These are phyloP conservation scores for Periparus ater DNA, from an alignment of 2,797 vertebrate species.

Conservation along the genomic window DNA sequence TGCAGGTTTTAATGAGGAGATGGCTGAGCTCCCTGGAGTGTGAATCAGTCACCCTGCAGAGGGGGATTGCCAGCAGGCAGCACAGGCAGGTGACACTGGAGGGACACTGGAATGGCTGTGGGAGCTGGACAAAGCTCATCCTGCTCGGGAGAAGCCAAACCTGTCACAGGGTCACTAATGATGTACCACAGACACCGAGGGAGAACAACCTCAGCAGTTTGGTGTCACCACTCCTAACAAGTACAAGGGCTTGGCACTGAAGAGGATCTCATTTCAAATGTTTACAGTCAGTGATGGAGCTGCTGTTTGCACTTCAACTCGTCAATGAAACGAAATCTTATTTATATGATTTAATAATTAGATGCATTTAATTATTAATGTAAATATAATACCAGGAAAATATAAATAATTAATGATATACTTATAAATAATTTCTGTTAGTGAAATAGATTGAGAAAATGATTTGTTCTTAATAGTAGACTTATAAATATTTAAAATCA, in stretches of 20 bases:
- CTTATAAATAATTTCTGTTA: constrained; percentile 83
- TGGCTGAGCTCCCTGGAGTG: background rate
- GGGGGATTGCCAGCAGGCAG: background rate
- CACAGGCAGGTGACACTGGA: background rate
- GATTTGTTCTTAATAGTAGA: constrained; percentile 76
- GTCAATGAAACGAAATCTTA: constrained; percentile 77
- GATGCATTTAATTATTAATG: constrained; percentile 81
- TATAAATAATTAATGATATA: constrained; percentile 79
- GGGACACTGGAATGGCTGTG: background rate
- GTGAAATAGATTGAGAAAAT: constrained; percentile 80
- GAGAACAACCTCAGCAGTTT: background rate
- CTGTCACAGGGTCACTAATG: background rate
- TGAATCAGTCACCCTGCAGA: background rate
- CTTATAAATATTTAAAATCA: constrained; percentile 78
- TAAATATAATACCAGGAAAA: constrained; percentile 79
- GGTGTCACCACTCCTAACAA: background rate
- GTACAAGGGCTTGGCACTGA: background rate
- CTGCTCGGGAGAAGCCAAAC: background rate
- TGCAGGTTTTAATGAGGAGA: background rate
- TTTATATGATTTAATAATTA: constrained; percentile 82
- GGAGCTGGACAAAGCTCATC: background rate
- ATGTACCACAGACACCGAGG: background rate
- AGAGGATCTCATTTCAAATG: constrained; percentile 38
- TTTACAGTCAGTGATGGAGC: constrained; percentile 64
- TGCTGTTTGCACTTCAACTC: constrained; percentile 75